Percentiles rank a stretch among this genome's conserved stretches.
phyloP scores from a whole-genome alignment of 2,113 vertebrate species.

The Microtus oregoni region DNA sequence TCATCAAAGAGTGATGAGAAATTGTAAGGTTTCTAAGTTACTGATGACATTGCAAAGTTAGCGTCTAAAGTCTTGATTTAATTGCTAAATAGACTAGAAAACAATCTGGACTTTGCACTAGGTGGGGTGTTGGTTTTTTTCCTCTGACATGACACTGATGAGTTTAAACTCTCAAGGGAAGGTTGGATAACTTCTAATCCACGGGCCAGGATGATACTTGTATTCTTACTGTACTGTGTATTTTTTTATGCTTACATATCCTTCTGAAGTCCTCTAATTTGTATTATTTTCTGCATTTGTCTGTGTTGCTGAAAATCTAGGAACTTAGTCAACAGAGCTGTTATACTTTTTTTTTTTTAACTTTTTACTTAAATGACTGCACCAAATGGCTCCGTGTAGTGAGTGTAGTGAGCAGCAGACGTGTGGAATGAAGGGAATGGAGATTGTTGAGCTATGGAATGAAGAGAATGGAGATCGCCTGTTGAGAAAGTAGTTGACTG shows the following conservation, averaged over 20 bases:
- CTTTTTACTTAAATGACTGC: not conserved
- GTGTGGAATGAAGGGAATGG: not conserved
- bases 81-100: constrained; percentile 42
- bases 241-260: not conserved
- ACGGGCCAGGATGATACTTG: fast-evolving
- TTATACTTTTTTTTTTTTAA: not conserved
- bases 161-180: not conserved
- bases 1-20: constrained; percentile 42
- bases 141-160: not conserved
- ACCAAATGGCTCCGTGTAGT: not conserved
- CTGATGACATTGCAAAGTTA: constrained; percentile 71
- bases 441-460: not conserved
- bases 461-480: not conserved
- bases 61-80: constrained; percentile 67
- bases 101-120: constrained; percentile 60
- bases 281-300: not conserved
- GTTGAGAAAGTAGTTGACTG: not conserved
- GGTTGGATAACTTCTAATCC: not conserved
- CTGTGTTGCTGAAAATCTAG: not conserved
- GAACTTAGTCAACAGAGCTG: not conserved
- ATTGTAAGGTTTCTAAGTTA: constrained; percentile 78
- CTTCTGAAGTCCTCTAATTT: not conserved
- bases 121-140: not conserved
- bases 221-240: fast-evolving
- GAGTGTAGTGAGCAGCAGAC: not conserved